These are phyloP conservation scores for Antitype chi DNA, from an alignment of 2,888 invertebrate genomes.

Conservation along the genomic window DNA sequence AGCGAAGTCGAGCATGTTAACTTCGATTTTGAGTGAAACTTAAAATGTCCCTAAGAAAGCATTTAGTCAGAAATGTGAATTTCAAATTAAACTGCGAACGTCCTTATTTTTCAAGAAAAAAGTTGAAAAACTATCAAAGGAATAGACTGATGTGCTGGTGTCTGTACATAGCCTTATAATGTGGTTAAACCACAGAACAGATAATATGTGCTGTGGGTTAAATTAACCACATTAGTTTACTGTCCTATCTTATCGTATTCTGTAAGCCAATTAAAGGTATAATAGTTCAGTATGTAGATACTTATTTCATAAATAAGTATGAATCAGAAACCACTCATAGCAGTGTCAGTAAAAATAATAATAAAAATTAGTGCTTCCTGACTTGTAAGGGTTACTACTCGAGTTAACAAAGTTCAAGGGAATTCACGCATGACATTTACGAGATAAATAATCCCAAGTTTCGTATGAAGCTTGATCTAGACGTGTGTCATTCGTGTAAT, in stretches of 20 bases:
- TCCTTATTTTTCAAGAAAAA: neutral
- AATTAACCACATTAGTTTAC: neutral
- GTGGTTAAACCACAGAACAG: neutral
- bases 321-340: slow-evolving; percentile 1
- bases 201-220: neutral
- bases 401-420: slow-evolving; percentile 54
- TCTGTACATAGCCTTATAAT: neutral
- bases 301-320: slow-evolving; percentile 5
- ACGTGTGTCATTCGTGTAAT: neutral
- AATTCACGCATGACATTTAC: slow-evolving; percentile 41
- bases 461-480: neutral
- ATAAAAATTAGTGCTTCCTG: slow-evolving; percentile 45
- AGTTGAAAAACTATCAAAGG: no score
- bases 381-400: slow-evolving; percentile 32
- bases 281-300: neutral
- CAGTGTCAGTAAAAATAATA: slow-evolving; percentile 1
- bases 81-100: neutral
- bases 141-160: no score
- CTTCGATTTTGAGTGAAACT: neutral
- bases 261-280: neutral
- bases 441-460: slow-evolving; percentile 23
- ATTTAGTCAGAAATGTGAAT: neutral
- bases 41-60: neutral
- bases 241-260: neutral
- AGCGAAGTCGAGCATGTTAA: neutral